Evolutionary conservation across 2,797 vertebrate species (phyloP).

Genomic region (Sebastes taczanowskii): DNA sequence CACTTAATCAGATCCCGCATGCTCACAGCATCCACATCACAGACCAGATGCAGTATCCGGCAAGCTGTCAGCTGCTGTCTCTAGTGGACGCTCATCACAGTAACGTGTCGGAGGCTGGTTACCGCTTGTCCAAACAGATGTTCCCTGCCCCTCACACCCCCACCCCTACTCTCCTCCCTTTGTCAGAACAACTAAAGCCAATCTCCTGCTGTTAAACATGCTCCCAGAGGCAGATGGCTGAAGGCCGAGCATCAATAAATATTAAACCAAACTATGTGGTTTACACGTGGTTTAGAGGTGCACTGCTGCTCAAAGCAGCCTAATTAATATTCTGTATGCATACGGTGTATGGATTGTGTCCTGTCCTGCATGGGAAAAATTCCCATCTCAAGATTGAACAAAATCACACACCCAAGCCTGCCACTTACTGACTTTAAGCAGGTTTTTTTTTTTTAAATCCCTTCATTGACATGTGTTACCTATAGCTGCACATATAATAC

Average conservation of each 20-base stretch:
- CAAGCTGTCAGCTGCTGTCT: conserved; percentile 29
- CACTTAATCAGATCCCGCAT: not conserved
- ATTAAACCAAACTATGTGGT: conserved; percentile 6
- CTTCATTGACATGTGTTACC: not conserved
- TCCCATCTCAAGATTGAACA: too few species aligned
- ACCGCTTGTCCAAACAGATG: conserved; percentile 63
- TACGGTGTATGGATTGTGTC: not conserved
- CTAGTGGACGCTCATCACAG: conserved; percentile 20
- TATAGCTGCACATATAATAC: not conserved
- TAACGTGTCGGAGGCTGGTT: conserved; percentile 32
- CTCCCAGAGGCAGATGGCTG: conserved; percentile 65
- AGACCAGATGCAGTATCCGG: conserved; percentile 23
- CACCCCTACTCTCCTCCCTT: conserved; percentile 1
- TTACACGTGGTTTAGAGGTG: conserved; percentile 19
- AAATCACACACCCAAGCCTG: too few species aligned
- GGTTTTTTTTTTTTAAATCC: fast-evolving
- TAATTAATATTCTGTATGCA: not conserved
- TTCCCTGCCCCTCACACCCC: conserved; percentile 8
- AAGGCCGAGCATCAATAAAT: conserved; percentile 16
- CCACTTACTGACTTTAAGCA: too few species aligned
- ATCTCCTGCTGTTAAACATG: conserved; percentile 52
- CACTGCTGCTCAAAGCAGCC: not conserved
- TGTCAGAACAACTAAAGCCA: conserved; percentile 36
- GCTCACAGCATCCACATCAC: not conserved
- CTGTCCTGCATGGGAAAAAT: not conserved